Base-by-base conservation (phyloP, 2,113 vertebrate species). In the Turnix velox region DNA sequence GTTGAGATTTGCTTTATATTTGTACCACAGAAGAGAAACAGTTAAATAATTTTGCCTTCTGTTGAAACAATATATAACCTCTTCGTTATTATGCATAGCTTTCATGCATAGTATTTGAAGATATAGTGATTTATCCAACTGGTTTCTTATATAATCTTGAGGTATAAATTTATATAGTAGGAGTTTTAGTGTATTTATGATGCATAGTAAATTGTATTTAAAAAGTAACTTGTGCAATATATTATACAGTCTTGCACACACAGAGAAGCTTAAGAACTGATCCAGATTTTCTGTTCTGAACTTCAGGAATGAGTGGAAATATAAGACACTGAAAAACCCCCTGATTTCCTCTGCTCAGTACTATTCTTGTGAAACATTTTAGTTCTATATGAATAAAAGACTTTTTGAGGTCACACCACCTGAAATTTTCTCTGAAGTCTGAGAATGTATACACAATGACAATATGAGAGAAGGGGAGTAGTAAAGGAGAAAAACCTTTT, bases 171-270 rank as follows among this genome's bases (percentile, higher is more conserved):
- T 95, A 75, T 88, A 69, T 66, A 80, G 81, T 93, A 71, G 68
- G 77, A 77, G 45, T 92, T 96, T 90, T 91, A 95, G 62, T 52
- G 49, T 82, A 92, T 95, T 95, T 96, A 93, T 96, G 87, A 90
- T 93, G 57, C 75, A 82, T 62, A 87, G 80, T 95, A 94, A 92
- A 95, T 87, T 84, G 66, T 91, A 76, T 92, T 95, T 96, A 72
- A 89, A 95, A 94, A 90, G 71, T 94, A 95, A 93, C 69, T 88
- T 79, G 42, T 69, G 46, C n/a, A 90, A 63, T 94, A 82, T 90
- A 94, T 94, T 88, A 82, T 62, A 39, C 37, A 85, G 68, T 49
- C 62, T 87, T 76, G 6, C 42, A 77, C 30, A 81, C 67, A 81
- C 39, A 63, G 17, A 63, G 85, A 88, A 83, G 54, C n/a, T 83